phyloP scores from a whole-genome alignment of 2,797 vertebrate genomes.

The Sarcoramphus papa region DNA sequence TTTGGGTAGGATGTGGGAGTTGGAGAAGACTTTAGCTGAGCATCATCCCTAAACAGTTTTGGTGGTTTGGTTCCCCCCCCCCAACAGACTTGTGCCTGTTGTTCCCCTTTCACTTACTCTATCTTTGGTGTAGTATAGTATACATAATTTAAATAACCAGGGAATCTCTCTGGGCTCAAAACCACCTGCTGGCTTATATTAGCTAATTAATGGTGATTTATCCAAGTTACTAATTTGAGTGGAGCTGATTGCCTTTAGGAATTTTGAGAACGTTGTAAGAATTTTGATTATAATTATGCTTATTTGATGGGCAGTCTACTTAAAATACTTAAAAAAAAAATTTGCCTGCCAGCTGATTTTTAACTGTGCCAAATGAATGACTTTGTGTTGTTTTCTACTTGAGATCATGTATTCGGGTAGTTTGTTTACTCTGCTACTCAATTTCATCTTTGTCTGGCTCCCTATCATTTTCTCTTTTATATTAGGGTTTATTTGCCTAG shows the following conservation, averaged over 20 bases:
- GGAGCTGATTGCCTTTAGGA: slow-evolving; percentile 90
- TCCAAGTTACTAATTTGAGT: slow-evolving; percentile 93
- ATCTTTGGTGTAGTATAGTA: slow-evolving; percentile 82
- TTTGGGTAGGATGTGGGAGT: slow-evolving; percentile 76
- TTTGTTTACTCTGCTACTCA: slow-evolving; percentile 46
- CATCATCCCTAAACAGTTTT: slow-evolving; percentile 67
- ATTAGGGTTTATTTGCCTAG: slow-evolving; percentile 60
- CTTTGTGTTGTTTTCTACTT: slow-evolving; percentile 67
- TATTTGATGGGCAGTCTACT: slow-evolving; percentile 88
- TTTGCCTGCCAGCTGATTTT: slow-evolving; percentile 78
- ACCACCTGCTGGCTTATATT: slow-evolving; percentile 98
- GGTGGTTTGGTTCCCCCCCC: not conserved
- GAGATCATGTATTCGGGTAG: not conserved
- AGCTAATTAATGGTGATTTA: slow-evolving; percentile 99
- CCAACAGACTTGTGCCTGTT: slow-evolving; percentile 74
- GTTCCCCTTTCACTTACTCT: slow-evolving; percentile 82
- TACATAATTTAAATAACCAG: slow-evolving; percentile 95
- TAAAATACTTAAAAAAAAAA: slow-evolving; percentile 74
- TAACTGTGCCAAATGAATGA: slow-evolving; percentile 73
- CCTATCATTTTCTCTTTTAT: slow-evolving; percentile 21
- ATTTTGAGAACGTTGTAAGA: slow-evolving; percentile 81
- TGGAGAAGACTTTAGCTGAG: slow-evolving; percentile 74
- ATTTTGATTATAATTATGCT: slow-evolving; percentile 91
- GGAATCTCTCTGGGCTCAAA: slow-evolving; percentile 91
- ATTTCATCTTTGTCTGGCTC: slow-evolving; percentile 35